Evolutionary conservation across 2,888 invertebrate genomes (phyloP).

Genomic region (Idaea dimidiata): DNA sequence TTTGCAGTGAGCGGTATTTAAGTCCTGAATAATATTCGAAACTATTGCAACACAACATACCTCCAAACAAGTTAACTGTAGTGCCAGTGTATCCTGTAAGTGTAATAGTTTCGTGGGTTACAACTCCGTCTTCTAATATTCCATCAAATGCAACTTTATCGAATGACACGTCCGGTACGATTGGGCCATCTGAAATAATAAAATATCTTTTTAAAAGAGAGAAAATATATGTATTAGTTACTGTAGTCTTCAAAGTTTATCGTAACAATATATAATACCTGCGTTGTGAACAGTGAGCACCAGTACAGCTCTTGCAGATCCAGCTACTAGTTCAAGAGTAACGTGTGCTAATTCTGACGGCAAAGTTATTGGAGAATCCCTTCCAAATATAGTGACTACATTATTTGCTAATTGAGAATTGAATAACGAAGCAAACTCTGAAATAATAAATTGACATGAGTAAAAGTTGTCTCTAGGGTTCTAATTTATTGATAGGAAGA

Average conservation of each 20-base stretch:
- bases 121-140: slow-evolving; percentile 30
- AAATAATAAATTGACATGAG: background rate
- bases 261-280: background rate
- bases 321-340: background rate
- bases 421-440: background rate
- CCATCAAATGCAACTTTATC: slow-evolving; percentile 53
- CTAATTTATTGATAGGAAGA: too few relatives aligned
- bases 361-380: background rate
- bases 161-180: slow-evolving; percentile 33
- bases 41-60: slow-evolving; percentile 33
- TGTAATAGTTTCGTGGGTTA: slow-evolving; percentile 50
- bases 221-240: too few relatives aligned
- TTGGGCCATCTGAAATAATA: background rate
- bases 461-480: too few relatives aligned
- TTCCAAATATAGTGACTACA: background rate
- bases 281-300: background rate
- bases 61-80: slow-evolving; percentile 44
- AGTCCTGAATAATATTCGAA: too few relatives aligned
- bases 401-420: background rate
- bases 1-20: slow-evolving; percentile 27
- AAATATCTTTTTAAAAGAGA: too few relatives aligned
- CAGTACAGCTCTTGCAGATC: background rate
- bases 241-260: background rate
- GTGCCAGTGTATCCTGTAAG: slow-evolving; percentile 40
- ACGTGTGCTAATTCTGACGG: background rate